These are phyloP conservation scores for Ferrisia virgata DNA, from an alignment of 2,888 invertebrate genomes.

Conservation along the genomic window DNA sequence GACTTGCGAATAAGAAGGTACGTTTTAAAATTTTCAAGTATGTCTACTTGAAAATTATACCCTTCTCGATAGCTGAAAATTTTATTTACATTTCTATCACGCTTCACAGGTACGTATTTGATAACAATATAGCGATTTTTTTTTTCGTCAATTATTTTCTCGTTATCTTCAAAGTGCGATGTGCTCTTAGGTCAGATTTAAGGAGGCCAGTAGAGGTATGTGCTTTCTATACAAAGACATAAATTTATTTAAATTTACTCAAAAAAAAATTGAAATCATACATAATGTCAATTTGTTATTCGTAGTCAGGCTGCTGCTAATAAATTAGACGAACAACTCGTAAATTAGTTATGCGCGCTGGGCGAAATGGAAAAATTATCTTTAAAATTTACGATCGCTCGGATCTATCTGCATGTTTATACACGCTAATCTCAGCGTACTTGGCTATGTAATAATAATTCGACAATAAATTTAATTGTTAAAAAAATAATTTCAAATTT, in stretches of 20 bases:
- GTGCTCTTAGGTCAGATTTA: not conserved
- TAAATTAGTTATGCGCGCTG: not conserved
- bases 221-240: no score
- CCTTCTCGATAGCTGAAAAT: not conserved
- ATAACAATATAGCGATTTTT: not conserved
- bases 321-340: not conserved
- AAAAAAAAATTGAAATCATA: not conserved
- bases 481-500: not conserved
- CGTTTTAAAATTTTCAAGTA: not conserved
- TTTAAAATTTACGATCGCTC: constrained; percentile 14
- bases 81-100: not conserved
- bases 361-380: not conserved
- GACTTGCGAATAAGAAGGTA: not conserved
- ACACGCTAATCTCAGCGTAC: not conserved
- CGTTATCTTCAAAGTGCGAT: not conserved
- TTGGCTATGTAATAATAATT: no score
- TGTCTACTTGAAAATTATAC: not conserved
- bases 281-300: not conserved
- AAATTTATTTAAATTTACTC: no score
- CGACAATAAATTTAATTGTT: not conserved
- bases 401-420: not conserved
- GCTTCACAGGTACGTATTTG: not conserved
- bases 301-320: not conserved
- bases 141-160: not conserved
- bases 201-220: not conserved